Evolutionary conservation across 2,113 vertebrate species (phyloP), one percentile per base, ranked within the genome.

Genomic region (Albula glossodonta): DNA sequence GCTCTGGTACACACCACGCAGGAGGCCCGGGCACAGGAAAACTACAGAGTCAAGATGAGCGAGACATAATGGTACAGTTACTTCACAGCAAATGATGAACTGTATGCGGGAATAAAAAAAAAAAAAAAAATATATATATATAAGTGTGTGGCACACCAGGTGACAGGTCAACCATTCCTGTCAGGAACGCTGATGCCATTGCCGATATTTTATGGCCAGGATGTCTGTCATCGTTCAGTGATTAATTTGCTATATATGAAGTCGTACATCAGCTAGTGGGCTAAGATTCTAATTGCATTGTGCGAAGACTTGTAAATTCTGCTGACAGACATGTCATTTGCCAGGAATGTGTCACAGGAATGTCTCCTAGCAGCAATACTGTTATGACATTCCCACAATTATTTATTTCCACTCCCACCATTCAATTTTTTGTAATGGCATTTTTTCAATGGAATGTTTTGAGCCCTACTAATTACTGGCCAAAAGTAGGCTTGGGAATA

Each of bases 1-100:
- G 0, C 97, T 99, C 95, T 99, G 98, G 94, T 98, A 99, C 0
- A 99, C 98, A 88, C 98, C 98, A 90, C 96, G 97, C 87, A 99
- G 96, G 86, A 98, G 95, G 89, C 98, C 98, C 57, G 98, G 98
- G 87, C 98, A 99, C 90, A 99, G 97, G 94, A 99, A 99, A 93
- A 99, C 98, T 99, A 94, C 22, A 89, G 90, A 83, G 89, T 63
- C 92, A 51, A 63, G 63, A 77, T 84, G 48, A 84, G 77, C 13
- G 50, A 84, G 83, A 77, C 19, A 77, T 49, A 84, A 50, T 10
- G 83, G 51, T 52, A 51, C 22, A 77, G 70, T 74, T 52, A 77
- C 9, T 51, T 52, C 49, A 41, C 83, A 84, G 51, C 60, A 7
- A 84, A 52, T 77, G 60, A 77, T 56, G 49, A 25, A 41, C 31